These are phyloP conservation scores for Hippocampus comes DNA, from an alignment of 2,113 vertebrate species.

Conservation along the genomic window DNA sequence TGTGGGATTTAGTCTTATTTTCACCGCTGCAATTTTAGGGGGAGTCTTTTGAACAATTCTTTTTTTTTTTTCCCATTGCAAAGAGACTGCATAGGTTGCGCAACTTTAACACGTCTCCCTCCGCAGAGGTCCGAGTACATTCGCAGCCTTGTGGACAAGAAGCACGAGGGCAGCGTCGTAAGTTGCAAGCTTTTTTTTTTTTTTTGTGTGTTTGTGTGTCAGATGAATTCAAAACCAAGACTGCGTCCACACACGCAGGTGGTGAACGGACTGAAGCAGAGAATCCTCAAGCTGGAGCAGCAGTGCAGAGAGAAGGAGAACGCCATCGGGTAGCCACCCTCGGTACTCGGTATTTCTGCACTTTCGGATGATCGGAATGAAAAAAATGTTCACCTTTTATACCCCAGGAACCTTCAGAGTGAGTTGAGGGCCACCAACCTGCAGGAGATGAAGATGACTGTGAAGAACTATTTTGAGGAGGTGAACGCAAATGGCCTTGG, in stretches of 20 bases:
- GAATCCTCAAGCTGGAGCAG: slow-evolving; percentile 85
- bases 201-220: not conserved
- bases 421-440: slow-evolving; percentile 80
- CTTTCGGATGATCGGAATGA: not conserved
- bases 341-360: fast-evolving
- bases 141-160: slow-evolving; percentile 80
- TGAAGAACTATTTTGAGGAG: slow-evolving; percentile 87
- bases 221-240: not conserved
- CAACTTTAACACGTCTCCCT: slow-evolving; percentile 8
- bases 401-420: slow-evolving; percentile 81
- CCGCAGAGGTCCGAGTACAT: slow-evolving; percentile 79
- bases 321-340: slow-evolving; percentile 71
- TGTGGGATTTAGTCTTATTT: not conserved
- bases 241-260: slow-evolving; percentile 66
- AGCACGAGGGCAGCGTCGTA: slow-evolving; percentile 77
- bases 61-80: not conserved
- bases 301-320: slow-evolving; percentile 88
- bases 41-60: not conserved
- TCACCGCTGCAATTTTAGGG: not conserved
- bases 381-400: not conserved
- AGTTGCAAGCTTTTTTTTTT: slow-evolving; percentile 41
- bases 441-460: slow-evolving; percentile 84
- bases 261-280: slow-evolving; percentile 82
- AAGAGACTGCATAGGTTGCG: not conserved
- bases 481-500: slow-evolving; percentile 50